These are phyloP conservation scores for Anguilla pacifica DNA, from an alignment of 2,797 vertebrate species.

Conservation along the genomic window DNA sequence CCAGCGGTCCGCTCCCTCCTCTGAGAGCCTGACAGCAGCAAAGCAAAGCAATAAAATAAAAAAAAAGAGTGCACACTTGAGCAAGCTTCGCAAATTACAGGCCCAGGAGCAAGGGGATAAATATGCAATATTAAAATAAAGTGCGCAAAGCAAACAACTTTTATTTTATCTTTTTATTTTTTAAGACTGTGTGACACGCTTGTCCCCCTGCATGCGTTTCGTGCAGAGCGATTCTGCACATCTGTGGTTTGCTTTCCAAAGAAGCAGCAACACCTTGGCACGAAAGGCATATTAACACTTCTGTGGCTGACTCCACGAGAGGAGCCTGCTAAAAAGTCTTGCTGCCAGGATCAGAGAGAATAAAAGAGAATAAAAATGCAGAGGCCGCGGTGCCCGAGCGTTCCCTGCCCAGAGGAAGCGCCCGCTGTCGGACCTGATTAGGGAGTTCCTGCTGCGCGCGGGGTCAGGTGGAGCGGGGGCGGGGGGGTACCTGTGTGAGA, in stretches of 20 bases:
- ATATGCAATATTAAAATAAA: background rate
- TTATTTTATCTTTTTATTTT: background rate
- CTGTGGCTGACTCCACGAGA: background rate
- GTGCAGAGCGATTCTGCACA: background rate
- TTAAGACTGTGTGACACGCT: too few species aligned
- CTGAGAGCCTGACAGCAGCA: background rate
- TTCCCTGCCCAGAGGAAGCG: background rate
- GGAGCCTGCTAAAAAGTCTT: background rate
- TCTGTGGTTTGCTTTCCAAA: background rate
- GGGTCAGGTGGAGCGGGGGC: conserved; percentile 10
- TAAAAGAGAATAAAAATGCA: background rate
- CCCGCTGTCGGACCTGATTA: background rate
- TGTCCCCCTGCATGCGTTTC: background rate
- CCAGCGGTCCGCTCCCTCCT: background rate
- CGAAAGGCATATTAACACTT: background rate
- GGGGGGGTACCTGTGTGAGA: conserved; percentile 78
- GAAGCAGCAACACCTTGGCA: background rate
- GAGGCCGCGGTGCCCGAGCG: background rate
- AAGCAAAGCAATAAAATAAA: background rate
- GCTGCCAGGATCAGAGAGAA: background rate
- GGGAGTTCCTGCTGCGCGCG: background rate
- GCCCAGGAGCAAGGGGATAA: background rate
- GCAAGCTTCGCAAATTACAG: background rate
- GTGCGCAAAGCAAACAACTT: background rate
- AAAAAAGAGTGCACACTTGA: background rate